Base-by-base conservation (phyloP, 2,797 vertebrate species). In the Ataeniobius toweri region DNA sequence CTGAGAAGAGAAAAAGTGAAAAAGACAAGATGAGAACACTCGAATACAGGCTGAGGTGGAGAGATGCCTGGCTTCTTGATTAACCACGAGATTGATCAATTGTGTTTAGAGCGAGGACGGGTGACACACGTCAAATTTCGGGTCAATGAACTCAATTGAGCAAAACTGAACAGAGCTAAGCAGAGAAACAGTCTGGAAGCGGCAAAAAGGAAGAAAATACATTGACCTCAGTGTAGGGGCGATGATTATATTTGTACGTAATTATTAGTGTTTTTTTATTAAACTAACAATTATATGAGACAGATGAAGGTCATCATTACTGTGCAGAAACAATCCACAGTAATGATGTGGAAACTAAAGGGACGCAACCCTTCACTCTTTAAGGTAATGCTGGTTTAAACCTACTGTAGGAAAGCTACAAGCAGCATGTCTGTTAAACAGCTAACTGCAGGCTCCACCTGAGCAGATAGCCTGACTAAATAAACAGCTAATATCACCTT, bases 131-230 rank as follows among this genome's bases (percentile, higher is more conserved):
- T 88, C 83, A 89, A 80, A 86, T 88, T 77, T 71, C 28, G 56
- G 65, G 76, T 86, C 91, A 89, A 89, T 90, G 87, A 86, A 83
- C 79, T 74, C 53, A 53, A 77, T 44, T 83, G 76, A 87, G 78
- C 72, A 81, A 74, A 81, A 88, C 3, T 84, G 78, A 76, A 82
- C 26, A 71, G 74, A 85, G 80, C 61, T 56, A 26, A 82, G 73
- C 53, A 71, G 36, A 75, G 71, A 16, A 48, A 79, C 48, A 51
- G 39, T 48, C 78, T 31, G 59, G 71, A 53, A 71, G 58, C 75
- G 1, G 31, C 46, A 65, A 24, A 68, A 75, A 74, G 63, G 61
- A 3, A 13, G 72, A 72, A 74, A 50, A 28, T 69, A 72, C 26
- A n/a, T 24, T 59, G 6, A 83, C 75, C n/a, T 70, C 61, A 7